phyloP scores from a whole-genome alignment of 1,140 invertebrate genomes.

The Cryptotermes secundus region DNA sequence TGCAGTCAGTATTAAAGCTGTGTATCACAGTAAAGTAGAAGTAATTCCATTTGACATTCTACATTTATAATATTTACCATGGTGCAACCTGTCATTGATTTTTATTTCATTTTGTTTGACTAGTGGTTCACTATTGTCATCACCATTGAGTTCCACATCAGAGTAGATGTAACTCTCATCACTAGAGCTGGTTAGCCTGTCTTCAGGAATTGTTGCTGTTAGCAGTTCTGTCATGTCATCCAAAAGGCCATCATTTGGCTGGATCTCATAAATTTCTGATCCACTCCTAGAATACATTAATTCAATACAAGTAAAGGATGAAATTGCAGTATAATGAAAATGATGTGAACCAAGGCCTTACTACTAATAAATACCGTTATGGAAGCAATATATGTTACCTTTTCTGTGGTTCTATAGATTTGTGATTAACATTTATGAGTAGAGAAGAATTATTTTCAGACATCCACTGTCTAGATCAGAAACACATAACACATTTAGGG shows the following conservation, averaged over 20 bases:
- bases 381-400: too few species aligned
- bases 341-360: too few species aligned
- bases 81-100: constrained; percentile 48
- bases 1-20: background rate
- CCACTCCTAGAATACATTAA: constrained; percentile 58
- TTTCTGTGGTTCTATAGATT: too few species aligned
- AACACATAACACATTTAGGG: too few species aligned
- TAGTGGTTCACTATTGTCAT: constrained; percentile 51
- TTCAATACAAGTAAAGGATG: too few species aligned
- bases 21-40: background rate
- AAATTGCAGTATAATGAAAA: too few species aligned
- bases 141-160: constrained; percentile 52
- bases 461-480: too few species aligned
- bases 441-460: too few species aligned
- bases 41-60: background rate
- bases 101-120: constrained; percentile 57
- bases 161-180: constrained; percentile 72
- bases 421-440: too few species aligned
- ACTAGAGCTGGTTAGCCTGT: constrained; percentile 55
- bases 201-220: constrained; percentile 47
- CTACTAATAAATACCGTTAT: too few species aligned
- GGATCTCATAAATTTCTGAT: constrained; percentile 82
- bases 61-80: constrained; percentile 44
- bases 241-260: constrained; percentile 60
- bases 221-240: constrained; percentile 53